These are phyloP conservation scores for Champsocephalus esox DNA, from an alignment of 2,797 vertebrate species.

Conservation along the genomic window DNA sequence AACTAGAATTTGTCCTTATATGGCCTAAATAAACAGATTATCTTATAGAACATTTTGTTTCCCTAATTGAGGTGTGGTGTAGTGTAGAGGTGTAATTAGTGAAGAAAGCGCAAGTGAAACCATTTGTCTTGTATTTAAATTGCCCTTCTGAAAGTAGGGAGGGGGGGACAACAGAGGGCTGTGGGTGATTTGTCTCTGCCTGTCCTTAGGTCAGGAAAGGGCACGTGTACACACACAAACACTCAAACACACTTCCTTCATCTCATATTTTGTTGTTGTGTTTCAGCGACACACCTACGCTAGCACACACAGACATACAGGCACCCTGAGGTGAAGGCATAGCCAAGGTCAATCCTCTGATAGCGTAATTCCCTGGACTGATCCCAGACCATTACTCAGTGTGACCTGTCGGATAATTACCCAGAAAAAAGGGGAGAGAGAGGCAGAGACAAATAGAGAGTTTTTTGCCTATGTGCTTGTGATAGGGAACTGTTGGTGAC, in stretches of 20 bases:
- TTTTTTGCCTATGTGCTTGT: constrained; percentile 14
- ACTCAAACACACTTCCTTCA: constrained; percentile 34
- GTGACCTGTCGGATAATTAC: constrained; percentile 68
- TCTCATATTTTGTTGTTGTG: constrained; percentile 41
- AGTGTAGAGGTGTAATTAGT: constrained; percentile 13
- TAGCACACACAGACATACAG: constrained; percentile 4
- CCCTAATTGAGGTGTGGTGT: constrained; percentile 45
- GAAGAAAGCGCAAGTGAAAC: constrained; percentile 39
- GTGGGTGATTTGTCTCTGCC: constrained; percentile 65
- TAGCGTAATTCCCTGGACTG: constrained; percentile 69
- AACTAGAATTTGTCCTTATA: constrained; percentile 26
- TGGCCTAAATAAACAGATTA: constrained; percentile 51
- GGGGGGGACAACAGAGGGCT: constrained; percentile 13
- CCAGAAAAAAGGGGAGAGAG: constrained; percentile 17
- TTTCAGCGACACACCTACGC: constrained; percentile 38
- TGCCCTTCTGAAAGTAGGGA: constrained; percentile 57
- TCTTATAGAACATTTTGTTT: constrained; percentile 54
- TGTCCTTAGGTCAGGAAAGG: constrained; percentile 60
- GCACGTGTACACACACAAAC: constrained; percentile 11
- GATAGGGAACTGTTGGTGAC: constrained; percentile 13
- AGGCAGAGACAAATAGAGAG: constrained; percentile 22
- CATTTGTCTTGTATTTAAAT: constrained; percentile 59
- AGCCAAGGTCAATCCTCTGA: constrained; percentile 66
- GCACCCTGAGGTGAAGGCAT: constrained; percentile 54
- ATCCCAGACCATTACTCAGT: constrained; percentile 70